Conservation (phyloP, 1,140 invertebrate species). For the Elysia chlorotica region DNA sequence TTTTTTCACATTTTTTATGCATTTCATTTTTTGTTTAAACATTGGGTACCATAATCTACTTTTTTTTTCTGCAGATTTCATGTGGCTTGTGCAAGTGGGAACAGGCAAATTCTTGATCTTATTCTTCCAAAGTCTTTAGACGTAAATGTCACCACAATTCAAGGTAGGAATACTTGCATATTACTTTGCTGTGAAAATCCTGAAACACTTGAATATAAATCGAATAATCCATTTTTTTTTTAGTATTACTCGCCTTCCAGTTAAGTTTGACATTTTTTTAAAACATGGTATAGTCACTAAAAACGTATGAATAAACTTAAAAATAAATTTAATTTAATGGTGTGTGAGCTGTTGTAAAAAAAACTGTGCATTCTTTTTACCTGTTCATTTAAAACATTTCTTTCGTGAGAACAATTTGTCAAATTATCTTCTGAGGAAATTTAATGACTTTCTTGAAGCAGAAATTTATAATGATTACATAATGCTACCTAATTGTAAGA, state of each 20-base stretch:
- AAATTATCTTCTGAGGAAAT: too few relatives aligned
- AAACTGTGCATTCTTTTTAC: too few relatives aligned
- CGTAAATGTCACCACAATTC: constrained; percentile 46
- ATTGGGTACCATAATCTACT: background rate
- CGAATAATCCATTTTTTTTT: background rate
- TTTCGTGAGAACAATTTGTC: too few relatives aligned
- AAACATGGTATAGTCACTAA: too few relatives aligned
- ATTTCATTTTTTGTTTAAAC: background rate
- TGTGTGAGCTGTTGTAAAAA: too few relatives aligned
- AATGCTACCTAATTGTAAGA: too few relatives aligned
- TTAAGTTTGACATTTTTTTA: background rate
- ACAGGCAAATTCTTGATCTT: constrained; percentile 37
- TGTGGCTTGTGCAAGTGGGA: constrained; percentile 43
- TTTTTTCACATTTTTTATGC: background rate
- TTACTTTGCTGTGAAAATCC: background rate
- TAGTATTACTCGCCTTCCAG: background rate
- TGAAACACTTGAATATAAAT: background rate
- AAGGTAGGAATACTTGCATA: constrained; percentile 31
- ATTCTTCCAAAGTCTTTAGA: constrained; percentile 42
- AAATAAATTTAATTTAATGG: too few relatives aligned
- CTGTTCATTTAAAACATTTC: too few relatives aligned
- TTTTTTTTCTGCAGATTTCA: constrained; percentile 38
- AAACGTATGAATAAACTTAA: too few relatives aligned
- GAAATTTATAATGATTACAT: too few relatives aligned
- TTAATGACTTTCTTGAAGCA: too few relatives aligned